Evolutionary conservation across 2,113 vertebrate genomes (phyloP), one percentile per base, ranked within the genome.

Genomic region (Lampris incognitus): DNA sequence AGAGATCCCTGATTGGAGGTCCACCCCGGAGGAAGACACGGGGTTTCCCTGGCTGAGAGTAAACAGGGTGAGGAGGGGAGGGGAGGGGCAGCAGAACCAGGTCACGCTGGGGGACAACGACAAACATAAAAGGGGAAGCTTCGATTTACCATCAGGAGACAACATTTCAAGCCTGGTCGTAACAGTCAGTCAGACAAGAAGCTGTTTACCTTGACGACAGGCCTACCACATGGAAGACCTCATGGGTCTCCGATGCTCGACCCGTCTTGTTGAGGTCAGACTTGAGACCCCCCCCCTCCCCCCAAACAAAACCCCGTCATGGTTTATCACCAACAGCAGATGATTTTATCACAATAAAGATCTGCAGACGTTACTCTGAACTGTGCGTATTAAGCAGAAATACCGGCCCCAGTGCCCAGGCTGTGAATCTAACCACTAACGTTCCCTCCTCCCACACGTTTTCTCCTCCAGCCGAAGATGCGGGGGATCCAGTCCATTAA

Each of bases 61-160:
- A 36, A 54, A 13, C 51, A 50, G 8, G n/a, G 63, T 38, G n/a
- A n/a, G 6, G 50, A 4, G 11, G 9, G 50, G 36, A 8, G 10
- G 24, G 48, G 44, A 50, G 46, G 8, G 61, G 42, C 5, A 5
- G 41, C 7, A 42, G 48, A 50, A 49, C n/a, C 55, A 38, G 55
- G n/a, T 37, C 38, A 9, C 3, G 46, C 62, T 10, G 11, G 1
- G 11, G 48, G 48, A 51, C 64, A 68, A 40, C 40, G n/a, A 69
- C 41, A 37, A 69, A 13, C 24, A 24, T 24, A 69, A 40, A 36
- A 44, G 4, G 57, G 66, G 8, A 67, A 41, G 10, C 7, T 1
- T 37, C 6, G n/a, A 54, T 54, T 67, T 41, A 54, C 38, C 65
- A 67, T 55, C 2, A 67, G 51, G 49, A 66, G 63, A 36, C 4